These are phyloP conservation scores for Pelmatolapia mariae DNA, from an alignment of 2,113 vertebrate genomes.

Conservation along the genomic window DNA sequence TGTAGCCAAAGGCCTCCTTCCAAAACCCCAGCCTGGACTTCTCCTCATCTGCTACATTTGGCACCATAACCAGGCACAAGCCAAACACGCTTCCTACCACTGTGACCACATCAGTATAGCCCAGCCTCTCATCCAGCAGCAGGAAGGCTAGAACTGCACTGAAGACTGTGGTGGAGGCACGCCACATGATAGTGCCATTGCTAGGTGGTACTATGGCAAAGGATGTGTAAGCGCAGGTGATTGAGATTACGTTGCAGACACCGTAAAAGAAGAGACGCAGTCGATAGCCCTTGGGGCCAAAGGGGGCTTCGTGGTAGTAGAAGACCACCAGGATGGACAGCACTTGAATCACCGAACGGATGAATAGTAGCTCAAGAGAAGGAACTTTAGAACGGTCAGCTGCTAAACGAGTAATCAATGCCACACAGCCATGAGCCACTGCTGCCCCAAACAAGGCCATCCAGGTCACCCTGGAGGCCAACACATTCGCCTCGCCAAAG, in stretches of 20 bases:
- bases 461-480: slow-evolving; percentile 89
- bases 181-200: slow-evolving; percentile 97
- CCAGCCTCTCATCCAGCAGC: slow-evolving; percentile 90
- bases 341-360: slow-evolving; percentile 92
- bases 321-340: slow-evolving; percentile 87
- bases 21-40: slow-evolving; percentile 86
- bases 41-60: slow-evolving; percentile 88
- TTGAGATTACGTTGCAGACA: slow-evolving; percentile 95
- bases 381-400: slow-evolving; percentile 96
- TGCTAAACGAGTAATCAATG: slow-evolving; percentile 88
- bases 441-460: slow-evolving; percentile 90
- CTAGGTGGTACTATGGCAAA: slow-evolving; percentile 96
- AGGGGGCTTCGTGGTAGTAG: slow-evolving; percentile 89
- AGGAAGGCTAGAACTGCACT: slow-evolving; percentile 93
- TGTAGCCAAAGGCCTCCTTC: slow-evolving; percentile 98
- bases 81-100: slow-evolving; percentile 89
- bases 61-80: slow-evolving; percentile 93
- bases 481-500: slow-evolving; percentile 80
- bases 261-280: slow-evolving; percentile 93
- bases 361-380: slow-evolving; percentile 94
- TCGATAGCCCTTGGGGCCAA: slow-evolving; percentile 91
- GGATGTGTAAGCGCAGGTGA: slow-evolving; percentile 98
- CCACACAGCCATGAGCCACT: slow-evolving; percentile 90
- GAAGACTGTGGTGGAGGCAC: slow-evolving; percentile 93
- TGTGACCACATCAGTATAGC: slow-evolving; percentile 82